Base-by-base conservation (phyloP, 2,113 vertebrate genomes). In the Otis tarda region DNA sequence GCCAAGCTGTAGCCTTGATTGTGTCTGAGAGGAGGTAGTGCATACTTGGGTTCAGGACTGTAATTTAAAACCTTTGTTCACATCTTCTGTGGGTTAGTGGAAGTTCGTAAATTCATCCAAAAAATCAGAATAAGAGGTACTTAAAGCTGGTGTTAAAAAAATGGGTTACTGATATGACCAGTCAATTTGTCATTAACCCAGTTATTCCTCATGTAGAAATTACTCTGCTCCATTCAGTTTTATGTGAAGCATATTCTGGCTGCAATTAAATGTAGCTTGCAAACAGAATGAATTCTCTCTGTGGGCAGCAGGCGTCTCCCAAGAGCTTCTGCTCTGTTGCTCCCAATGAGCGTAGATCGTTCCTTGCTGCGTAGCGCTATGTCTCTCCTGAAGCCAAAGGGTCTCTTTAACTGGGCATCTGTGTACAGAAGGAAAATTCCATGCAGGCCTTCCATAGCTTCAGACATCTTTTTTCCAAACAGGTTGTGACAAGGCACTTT, bases 291-390 rank as follows among this genome's bases (percentile, higher is more conserved):
- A 55, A 25, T 96, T 85, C 93, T 65, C 24, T 49, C 14, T 37
- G 45, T 82, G 87, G 50, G 65, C 97, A 97, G 94, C 94, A 98
- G 97, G 69, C 23, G 97, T 98, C 98, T 90, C 97, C 78, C 64
- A 23, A 88, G 96, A 96, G 90, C 95, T 95, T 73, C 50, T 95
- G 53, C 83, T 52, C 27, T 49, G 22, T 60, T 63, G 35, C 37
- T 70, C 53, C 56, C 33, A 30, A 4, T 37, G 23, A 41, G 57
- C 84, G 24, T 28, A 35, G 31, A 21, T 55, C 1, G 0, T 24
- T 68, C 49, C 56, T 63, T 20, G 6, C 74, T 80, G 15, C 57
- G 3, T 12, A 35, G 41, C 2, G 6, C 45, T 43, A 33, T 68
- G 25, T 16, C 47, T 80, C 60, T 81, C 31, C 12, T 74, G 63